phyloP scores from a whole-genome alignment of 2,797 vertebrate genomes.

The Acanthopagrus latus region DNA sequence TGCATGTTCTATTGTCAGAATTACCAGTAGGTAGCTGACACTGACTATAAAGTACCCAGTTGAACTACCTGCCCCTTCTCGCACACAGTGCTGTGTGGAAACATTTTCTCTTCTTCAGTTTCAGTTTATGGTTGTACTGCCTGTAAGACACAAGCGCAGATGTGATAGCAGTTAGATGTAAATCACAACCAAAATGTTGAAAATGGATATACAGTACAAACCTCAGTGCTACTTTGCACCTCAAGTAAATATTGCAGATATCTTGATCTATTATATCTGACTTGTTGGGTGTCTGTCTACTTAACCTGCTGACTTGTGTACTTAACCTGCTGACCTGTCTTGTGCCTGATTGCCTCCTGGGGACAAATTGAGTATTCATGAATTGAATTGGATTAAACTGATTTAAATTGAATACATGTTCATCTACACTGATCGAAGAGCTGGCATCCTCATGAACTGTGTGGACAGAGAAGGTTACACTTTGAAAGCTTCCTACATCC shows the following conservation, averaged over 20 bases:
- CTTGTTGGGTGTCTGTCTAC: too few relatives aligned
- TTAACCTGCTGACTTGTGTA: too few relatives aligned
- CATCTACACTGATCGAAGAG: background rate
- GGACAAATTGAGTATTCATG: too few relatives aligned
- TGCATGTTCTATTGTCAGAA: background rate
- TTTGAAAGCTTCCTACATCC: background rate
- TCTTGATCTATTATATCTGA: too few relatives aligned
- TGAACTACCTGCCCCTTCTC: background rate
- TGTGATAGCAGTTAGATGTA: background rate
- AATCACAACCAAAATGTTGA: background rate
- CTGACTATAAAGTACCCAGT: conserved; percentile 1
- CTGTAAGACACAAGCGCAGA: background rate
- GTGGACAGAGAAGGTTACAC: background rate
- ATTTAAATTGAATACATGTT: too few relatives aligned
- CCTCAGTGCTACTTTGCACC: too few relatives aligned
- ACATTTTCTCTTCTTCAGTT: background rate
- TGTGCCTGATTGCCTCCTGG: too few relatives aligned
- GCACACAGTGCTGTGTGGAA: background rate
- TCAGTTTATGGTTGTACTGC: background rate
- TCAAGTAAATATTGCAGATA: too few relatives aligned
- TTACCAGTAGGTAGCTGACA: background rate
- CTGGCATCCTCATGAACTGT: background rate
- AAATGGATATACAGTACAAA: too few relatives aligned
- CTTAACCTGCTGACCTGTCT: too few relatives aligned
- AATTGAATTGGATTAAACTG: too few relatives aligned